Conservation (phyloP, 2,888 invertebrate genomes). For the Raillietiella orientalis region DNA sequence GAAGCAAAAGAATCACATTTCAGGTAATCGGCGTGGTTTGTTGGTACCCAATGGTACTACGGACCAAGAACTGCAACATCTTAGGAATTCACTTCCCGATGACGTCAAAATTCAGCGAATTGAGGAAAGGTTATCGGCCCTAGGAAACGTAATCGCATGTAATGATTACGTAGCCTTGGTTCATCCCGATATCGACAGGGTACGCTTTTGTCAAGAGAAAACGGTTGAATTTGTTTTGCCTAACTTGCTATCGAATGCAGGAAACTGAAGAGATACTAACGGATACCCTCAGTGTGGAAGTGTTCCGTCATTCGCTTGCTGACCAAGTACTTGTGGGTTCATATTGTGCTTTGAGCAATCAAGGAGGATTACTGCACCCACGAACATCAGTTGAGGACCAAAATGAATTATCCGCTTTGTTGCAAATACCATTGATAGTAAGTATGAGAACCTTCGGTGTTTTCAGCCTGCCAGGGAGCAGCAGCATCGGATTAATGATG, state of each 20-base stretch:
- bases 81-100: constrained; percentile 81
- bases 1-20: constrained; percentile 4
- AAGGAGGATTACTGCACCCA: constrained; percentile 88
- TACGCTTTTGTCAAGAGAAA: constrained; percentile 15
- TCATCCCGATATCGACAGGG: constrained; percentile 87
- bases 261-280: constrained; percentile 79
- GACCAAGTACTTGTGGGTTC: constrained; percentile 83
- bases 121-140: constrained; percentile 84
- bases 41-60: constrained; percentile 66
- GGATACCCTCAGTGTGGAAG: constrained; percentile 78
- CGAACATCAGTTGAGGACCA: constrained; percentile 74
- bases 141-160: constrained; percentile 89
- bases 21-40: constrained; percentile 66
- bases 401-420: constrained; percentile 75
- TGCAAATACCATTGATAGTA: constrained; percentile 86
- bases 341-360: constrained; percentile 72
- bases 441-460: constrained; percentile 12
- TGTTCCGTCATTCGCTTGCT: constrained; percentile 81
- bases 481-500: too few relatives aligned
- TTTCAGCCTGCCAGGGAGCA: background rate
- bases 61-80: constrained; percentile 26
- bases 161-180: constrained; percentile 98
- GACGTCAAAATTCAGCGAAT: constrained; percentile 65
- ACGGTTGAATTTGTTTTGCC: background rate
- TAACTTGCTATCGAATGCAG: constrained; percentile 12